Evolutionary conservation across 2,888 invertebrate genomes (phyloP), one percentile per base, ranked within the genome.

Genomic region (Leptinotarsa rubiginosa): DNA sequence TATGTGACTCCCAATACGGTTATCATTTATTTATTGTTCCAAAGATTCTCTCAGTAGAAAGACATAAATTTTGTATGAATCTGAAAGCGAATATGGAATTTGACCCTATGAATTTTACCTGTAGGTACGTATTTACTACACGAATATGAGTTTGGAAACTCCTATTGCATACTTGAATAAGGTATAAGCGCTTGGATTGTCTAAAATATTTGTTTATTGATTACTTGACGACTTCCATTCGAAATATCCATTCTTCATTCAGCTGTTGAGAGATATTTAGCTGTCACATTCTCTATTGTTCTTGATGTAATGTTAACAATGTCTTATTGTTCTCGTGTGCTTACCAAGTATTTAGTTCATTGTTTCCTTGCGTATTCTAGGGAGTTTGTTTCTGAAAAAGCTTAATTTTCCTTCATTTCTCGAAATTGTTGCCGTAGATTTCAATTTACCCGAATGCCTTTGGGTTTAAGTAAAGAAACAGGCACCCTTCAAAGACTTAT

Each of bases 21-120:
- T 78, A 76, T 78, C 78, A 71, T 73, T 76, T 71, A 78, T 78
- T 78, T 78, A 78, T 78, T 75, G 69, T 52, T 69, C 50, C 65
- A 70, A 74, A 75, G 78, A 78, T 78, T 72, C 75, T 69, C 72
- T 68, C 73, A 76, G 75, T 75, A 62, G 66, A 75, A 73, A 73
- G 64, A 72, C 72, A 72, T 73, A 69, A 75, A 75, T 75, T 72
- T 69, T 66, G 64, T 62, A 64, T 74, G 70, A 70, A 67, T 13
- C n/a, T 16, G 31, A 62, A 25, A 16, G 25, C 10, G 62, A 62
- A 59, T 59, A 15, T 59, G 59, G 25, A 12, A 56, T 62, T 56
- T 20, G 20, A 56, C 18, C 20, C 56, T 25, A 56, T 22, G 22
- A 56, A 56, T 22, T 22, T 22, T 56, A 22, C 56, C 15, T 62